Evolutionary conservation across 2,888 invertebrate genomes (phyloP), one percentile per base, ranked within the genome.

Genomic region (Thysanoteuthis rhombus): DNA sequence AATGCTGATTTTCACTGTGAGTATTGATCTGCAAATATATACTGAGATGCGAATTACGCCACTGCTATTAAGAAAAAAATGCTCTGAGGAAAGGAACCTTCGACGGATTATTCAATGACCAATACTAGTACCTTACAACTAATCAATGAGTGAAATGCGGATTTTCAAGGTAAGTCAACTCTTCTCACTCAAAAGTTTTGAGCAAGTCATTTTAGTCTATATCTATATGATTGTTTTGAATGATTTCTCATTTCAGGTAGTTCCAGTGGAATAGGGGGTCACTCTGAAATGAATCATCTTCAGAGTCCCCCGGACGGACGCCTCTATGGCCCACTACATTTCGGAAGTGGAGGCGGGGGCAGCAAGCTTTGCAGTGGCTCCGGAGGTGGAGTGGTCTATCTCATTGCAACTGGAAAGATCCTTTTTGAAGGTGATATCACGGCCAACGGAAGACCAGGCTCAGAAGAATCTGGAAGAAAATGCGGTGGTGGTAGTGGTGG

Each of bases 401-500:
- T 96, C 5, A 92, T 91, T 25, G 94, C 94, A 32, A 94, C n/a
- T 12, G 90, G 40, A 38, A 89, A 89, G 4, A 91, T 95, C 25
- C 93, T 91, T 22, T 94, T 96, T 28, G 94, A 95, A 39, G 96
- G 96, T 22, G 93, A 95, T 25, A 92, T 96, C n/a, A 94, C 96
- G 19, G 95, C 94, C n/a, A 95, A 95, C 94, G 96, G 96, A 39
- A 94, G 92, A 0, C 94, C 94, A 45, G 95, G 93, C 28, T 42
- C 28, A 16, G n/a, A 36, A n/a, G 36, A 75, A 75, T 93, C 93
- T 36, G 93, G 90, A 45, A 93, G 93, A 12, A 93, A 94, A 40
- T 94, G 95, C 45, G 95, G 95, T 28, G 96, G 95, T n/a, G 95
- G 95, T 16, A 95, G 95, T 52, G 95, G 95, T 4, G 96, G 96